A percentile compares a stretch with the other conserved stretches of the same genome.
Evolutionary conservation across 2,888 invertebrate genomes (phyloP).

Genomic region (Hoplodrina blanda): DNA sequence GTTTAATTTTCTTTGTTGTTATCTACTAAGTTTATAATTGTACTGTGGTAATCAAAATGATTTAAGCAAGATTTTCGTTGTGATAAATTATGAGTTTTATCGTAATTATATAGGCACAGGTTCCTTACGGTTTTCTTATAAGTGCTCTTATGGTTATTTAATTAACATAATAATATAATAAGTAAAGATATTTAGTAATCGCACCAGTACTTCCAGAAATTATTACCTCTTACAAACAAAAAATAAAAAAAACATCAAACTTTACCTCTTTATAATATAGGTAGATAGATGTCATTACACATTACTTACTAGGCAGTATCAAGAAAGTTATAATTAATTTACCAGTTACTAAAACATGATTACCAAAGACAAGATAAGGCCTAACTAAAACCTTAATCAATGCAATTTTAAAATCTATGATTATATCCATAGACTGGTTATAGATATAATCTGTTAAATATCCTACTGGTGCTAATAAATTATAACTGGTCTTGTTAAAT

Average conservation of each 20-base stretch:
- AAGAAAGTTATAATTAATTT: constrained; percentile 23
- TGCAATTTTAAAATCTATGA: constrained; percentile 27
- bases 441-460: constrained; percentile 33
- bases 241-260: too few species aligned
- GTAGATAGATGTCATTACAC: too few species aligned
- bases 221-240: too few species aligned
- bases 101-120: too few species aligned
- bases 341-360: constrained; percentile 7
- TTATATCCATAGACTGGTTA: constrained; percentile 10
- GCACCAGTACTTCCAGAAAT: too few species aligned
- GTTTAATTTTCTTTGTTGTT: background rate
- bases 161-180: too few species aligned
- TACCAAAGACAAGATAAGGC: constrained; percentile 22
- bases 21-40: background rate
- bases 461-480: constrained; percentile 21
- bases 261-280: too few species aligned
- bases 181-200: too few species aligned
- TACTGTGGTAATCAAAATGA: constrained; percentile 12
- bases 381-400: constrained; percentile 33
- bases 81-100: background rate
- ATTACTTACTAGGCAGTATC: background rate
- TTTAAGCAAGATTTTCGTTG: background rate
- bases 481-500: constrained; percentile 15
- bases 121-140: too few species aligned
- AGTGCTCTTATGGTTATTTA: too few species aligned